Percentiles rank a stretch among this genome's conserved stretches.
phyloP scores from a whole-genome alignment of 2,888 invertebrate genomes.

The Ennomos erosarius region DNA sequence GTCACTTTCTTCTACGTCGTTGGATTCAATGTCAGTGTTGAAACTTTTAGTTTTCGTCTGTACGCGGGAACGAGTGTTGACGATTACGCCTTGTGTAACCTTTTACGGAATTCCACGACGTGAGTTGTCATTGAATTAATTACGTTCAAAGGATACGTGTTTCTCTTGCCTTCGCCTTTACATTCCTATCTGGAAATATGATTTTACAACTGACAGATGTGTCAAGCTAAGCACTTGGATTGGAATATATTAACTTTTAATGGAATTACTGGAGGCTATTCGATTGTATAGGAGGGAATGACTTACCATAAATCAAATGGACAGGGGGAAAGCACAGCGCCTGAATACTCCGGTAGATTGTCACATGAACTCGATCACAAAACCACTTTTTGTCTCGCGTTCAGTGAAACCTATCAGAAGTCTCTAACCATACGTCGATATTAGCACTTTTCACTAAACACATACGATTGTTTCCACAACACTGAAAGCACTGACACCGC shows the following conservation, averaged over 20 bases:
- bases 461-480: constrained; percentile 69
- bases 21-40: constrained; percentile 57
- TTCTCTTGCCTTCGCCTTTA: constrained; percentile 46
- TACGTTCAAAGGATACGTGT: constrained; percentile 47
- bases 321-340: constrained; percentile 68
- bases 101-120: constrained; percentile 53
- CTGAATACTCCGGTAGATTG: constrained; percentile 70
- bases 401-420: constrained; percentile 71
- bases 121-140: constrained; percentile 60
- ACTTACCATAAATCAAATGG: constrained; percentile 76
- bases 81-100: constrained; percentile 44
- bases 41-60: constrained; percentile 48
- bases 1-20: constrained; percentile 65
- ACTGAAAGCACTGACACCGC: constrained; percentile 74
- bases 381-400: constrained; percentile 72
- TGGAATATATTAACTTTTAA: constrained; percentile 34
- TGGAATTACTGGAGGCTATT: constrained; percentile 30
- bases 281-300: constrained; percentile 49
- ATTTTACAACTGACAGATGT: constrained; percentile 28
- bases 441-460: constrained; percentile 78
- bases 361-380: constrained; percentile 73
- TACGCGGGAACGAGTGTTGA: constrained; percentile 34
- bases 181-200: constrained; percentile 29
- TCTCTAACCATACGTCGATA: constrained; percentile 63
- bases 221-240: constrained; percentile 26